These are phyloP conservation scores for Aphaenogaster rudis DNA, from an alignment of 1,140 invertebrate species.

Conservation along the genomic window DNA sequence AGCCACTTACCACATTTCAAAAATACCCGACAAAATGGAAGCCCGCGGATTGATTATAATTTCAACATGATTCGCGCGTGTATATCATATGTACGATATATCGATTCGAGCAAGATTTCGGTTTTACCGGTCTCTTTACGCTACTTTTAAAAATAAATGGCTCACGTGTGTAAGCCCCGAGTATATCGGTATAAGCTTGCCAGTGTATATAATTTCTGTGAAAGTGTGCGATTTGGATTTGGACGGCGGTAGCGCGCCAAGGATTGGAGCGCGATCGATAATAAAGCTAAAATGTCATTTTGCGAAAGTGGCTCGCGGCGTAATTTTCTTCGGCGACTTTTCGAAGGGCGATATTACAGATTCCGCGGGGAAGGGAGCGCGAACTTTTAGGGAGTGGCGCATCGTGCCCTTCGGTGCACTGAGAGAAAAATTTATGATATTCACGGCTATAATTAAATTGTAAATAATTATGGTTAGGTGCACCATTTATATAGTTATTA, in stretches of 20 bases:
- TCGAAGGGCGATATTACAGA: conserved; percentile 21
- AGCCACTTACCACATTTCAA: conserved; percentile 3
- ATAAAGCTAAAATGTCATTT: conserved; percentile 25
- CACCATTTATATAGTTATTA: too few relatives aligned
- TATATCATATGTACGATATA: not conserved
- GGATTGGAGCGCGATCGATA: conserved; percentile 58
- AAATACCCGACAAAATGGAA: not conserved
- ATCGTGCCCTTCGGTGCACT: conserved; percentile 12
- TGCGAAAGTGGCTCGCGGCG: conserved; percentile 34
- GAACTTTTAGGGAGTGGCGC: conserved; percentile 54
- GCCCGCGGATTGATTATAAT: not conserved
- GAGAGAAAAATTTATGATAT: too few relatives aligned
- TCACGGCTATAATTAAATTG: too few relatives aligned
- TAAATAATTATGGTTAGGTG: too few relatives aligned
- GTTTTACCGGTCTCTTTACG: not conserved
- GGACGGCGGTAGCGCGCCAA: conserved; percentile 29
- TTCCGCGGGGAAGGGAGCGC: not conserved
- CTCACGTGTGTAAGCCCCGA: not conserved
- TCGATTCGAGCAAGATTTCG: conserved; percentile 26
- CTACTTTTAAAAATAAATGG: not conserved
- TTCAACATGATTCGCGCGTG: not conserved
- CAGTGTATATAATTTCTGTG: not conserved
- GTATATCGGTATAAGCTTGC: not conserved
- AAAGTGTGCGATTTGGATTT: conserved; percentile 31
- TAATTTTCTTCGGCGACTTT: conserved; percentile 17